Conservation (phyloP, 2,888 invertebrate genomes). For the Choreutis nemorana region DNA sequence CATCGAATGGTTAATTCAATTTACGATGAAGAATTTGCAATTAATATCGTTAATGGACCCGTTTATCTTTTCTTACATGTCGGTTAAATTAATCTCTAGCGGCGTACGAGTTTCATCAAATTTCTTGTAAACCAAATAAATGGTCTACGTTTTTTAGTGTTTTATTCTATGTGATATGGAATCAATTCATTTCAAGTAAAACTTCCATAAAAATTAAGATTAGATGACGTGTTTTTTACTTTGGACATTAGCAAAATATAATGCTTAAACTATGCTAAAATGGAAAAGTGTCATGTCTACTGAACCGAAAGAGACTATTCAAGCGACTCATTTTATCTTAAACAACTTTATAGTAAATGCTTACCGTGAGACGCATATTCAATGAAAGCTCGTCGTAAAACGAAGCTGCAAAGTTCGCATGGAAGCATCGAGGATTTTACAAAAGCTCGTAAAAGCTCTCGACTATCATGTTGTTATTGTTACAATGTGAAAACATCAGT, state of each 20-base stretch:
- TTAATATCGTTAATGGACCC: constrained; percentile 26
- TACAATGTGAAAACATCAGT: constrained; percentile 65
- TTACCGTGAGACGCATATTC: no score
- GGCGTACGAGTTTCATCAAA: no score
- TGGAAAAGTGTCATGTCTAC: no score
- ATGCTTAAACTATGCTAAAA: no score
- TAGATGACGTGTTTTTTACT: no score
- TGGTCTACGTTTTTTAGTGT: constrained; percentile 21
- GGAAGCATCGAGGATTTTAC: constrained; percentile 60
- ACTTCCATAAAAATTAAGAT: no score
- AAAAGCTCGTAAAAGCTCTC: constrained; percentile 66
- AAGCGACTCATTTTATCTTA: no score
- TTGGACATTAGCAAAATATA: no score
- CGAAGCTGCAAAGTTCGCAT: constrained; percentile 32
- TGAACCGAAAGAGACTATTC: no score
- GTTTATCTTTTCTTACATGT: constrained; percentile 28
- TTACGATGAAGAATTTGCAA: constrained; percentile 20
- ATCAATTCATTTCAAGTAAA: no score
- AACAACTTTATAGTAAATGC: no score
- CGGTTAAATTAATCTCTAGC: constrained; percentile 26
- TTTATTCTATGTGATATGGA: no score
- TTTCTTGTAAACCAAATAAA: constrained; percentile 10
- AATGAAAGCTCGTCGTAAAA: constrained; percentile 56
- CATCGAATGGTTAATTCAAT: constrained; percentile 28
- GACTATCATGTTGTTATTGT: constrained; percentile 66